Base-by-base conservation (phyloP, 2,113 vertebrate species). In the Diphyllodes magnificus region DNA sequence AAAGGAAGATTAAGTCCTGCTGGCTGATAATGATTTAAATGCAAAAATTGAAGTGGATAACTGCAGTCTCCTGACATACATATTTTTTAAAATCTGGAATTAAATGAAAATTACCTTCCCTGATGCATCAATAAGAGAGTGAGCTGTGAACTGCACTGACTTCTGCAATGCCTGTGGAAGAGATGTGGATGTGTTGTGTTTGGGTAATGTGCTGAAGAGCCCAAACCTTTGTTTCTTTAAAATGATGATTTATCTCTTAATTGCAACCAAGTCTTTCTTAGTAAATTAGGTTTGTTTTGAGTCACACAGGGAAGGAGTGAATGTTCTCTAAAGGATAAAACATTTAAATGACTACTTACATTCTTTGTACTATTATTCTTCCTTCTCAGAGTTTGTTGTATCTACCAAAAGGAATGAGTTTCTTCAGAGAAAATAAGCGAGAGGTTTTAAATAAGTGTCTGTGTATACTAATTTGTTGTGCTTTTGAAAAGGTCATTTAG, bases 261-360 rank as follows among this genome's bases (percentile, higher is more conserved):
- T 93, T 95, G 61, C 82, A 80, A 9, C 30, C 33, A 64, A 68
- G 57, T 69, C n/a, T 47, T 82, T 69, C 59, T 10, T 28, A 61
- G 28, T 65, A 82, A 72, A 76, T 45, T 44, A 18, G 25, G 16
- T 65, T 93, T 86, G 70, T 45, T 90, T 82, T 80, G 91, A 86
- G 79, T 94, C 86, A 60, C 53, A 22, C 12, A 22, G 39, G 70
- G 85, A 87, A 85, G 65, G 44, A 92, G 63, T 51, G 61, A 79
- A 90, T 90, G 70, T 88, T 88, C n/a, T 92, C n/a, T 64, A 54
- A 56, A 90, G 86, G 63, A 76, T 35, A 72, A 75, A 95, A 60
- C 21, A 13, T 37, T 63, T 45, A 22, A 53, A 65, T 92, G 35
- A 54, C 53, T 72, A 13, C 28, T 42, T 69, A 23, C 2, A 13